Percentiles rank a stretch among this genome's conserved stretches.
phyloP scores from a whole-genome alignment of 2,113 vertebrate genomes.

The Tragulus kanchil region DNA sequence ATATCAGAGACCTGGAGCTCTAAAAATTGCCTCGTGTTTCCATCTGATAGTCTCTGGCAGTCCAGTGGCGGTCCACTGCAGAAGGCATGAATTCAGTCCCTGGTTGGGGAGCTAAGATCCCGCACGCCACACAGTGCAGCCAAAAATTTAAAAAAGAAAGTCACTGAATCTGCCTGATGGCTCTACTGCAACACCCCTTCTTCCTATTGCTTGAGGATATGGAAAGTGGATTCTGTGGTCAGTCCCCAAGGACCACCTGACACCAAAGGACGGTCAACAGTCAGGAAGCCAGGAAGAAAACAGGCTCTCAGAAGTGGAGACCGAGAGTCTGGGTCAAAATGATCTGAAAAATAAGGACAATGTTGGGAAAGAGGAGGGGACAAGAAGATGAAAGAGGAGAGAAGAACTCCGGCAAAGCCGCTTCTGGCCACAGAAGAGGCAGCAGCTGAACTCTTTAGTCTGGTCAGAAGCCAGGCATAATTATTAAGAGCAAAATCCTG shows the following conservation, averaged over 20 bases:
- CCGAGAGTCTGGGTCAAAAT: conserved; percentile 25
- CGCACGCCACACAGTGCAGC: neutral
- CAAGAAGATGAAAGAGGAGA: conserved; percentile 66
- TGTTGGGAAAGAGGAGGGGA: conserved; percentile 46
- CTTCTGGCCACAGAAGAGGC: conserved; percentile 23
- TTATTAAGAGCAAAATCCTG: conserved; percentile 22
- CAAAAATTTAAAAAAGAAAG: neutral
- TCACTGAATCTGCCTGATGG: neutral
- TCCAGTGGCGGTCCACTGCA: neutral
- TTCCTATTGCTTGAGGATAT: neutral
- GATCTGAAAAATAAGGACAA: conserved; percentile 42
- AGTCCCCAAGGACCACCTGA: neutral
- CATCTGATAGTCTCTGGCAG: neutral
- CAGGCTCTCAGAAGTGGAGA: neutral
- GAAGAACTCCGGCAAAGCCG: neutral
- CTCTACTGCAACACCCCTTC: too few relatives aligned
- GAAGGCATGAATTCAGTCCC: neutral
- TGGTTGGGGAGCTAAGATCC: neutral
- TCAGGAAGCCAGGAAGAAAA: neutral
- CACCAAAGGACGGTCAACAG: neutral
- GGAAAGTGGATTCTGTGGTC: neutral
- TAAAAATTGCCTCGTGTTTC: neutral
- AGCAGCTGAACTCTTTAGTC: conserved; percentile 28
- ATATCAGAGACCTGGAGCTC: neutral
- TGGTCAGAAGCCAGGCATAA: conserved; percentile 67